A percentile compares a stretch with the other conserved stretches of the same genome.
Conservation (phyloP, 2,888 invertebrate genomes). For the Margaritifera margaritifera region DNA sequence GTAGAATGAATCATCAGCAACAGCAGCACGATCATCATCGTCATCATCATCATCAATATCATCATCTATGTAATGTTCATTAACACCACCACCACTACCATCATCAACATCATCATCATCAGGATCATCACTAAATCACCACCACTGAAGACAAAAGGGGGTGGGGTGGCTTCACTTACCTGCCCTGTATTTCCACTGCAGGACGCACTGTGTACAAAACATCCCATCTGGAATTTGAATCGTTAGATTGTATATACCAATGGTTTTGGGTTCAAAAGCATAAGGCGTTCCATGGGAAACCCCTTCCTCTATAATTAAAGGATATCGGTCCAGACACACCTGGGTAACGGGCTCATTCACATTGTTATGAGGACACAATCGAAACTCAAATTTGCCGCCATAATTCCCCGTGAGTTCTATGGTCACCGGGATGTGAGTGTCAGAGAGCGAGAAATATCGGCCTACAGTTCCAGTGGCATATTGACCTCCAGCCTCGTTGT, state of each 20-base stretch:
- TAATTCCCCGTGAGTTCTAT: too few relatives aligned
- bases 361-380: too few relatives aligned
- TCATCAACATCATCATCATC: not conserved
- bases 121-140: not conserved
- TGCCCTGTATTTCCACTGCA: constrained; percentile 57
- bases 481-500: constrained; percentile 31
- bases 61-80: not conserved
- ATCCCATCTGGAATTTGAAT: constrained; percentile 44
- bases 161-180: constrained; percentile 23
- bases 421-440: too few relatives aligned
- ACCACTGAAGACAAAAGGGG: not conserved
- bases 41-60: too few relatives aligned
- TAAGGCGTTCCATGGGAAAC: too few relatives aligned
- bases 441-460: constrained; percentile 21
- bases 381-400: too few relatives aligned
- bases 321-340: too few relatives aligned
- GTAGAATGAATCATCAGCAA: too few relatives aligned
- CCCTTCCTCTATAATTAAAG: too few relatives aligned
- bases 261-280: too few relatives aligned
- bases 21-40: too few relatives aligned
- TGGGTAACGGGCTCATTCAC: too few relatives aligned
- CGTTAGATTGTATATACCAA: constrained; percentile 20
- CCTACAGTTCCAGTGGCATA: constrained; percentile 27
- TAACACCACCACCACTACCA: not conserved
- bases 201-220: constrained; percentile 51